These are phyloP conservation scores for Entomyzon cyanotis DNA, from an alignment of 2,113 vertebrate species.

Conservation along the genomic window DNA sequence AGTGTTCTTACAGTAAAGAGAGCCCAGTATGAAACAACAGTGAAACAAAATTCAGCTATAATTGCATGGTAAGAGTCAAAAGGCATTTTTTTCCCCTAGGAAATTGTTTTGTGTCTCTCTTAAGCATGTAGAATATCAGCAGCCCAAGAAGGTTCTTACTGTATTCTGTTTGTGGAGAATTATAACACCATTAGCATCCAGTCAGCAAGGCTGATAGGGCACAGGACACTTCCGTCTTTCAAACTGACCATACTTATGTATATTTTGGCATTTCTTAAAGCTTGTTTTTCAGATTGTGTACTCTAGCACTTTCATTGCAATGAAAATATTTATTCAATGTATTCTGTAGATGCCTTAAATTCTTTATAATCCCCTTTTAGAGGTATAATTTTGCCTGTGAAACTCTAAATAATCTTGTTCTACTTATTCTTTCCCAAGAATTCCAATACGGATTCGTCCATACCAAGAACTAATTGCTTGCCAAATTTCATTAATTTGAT, in stretches of 20 bases:
- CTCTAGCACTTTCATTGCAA: background rate
- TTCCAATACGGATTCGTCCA: background rate
- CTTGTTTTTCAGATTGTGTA: background rate
- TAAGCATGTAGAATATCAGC: background rate
- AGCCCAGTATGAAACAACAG: background rate
- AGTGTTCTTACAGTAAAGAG: background rate
- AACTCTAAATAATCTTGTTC: background rate
- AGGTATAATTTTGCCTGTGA: background rate
- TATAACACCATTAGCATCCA: background rate
- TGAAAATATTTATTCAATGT: slow-evolving; percentile 31
- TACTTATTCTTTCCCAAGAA: background rate
- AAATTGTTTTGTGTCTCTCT: background rate
- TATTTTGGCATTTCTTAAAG: background rate
- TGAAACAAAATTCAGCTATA: background rate
- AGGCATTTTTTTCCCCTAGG: background rate
- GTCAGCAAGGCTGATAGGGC: background rate
- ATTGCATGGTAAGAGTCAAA: background rate
- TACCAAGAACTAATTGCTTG: background rate
- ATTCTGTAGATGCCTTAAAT: background rate
- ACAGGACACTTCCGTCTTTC: background rate
- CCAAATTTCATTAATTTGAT: slow-evolving; percentile 42
- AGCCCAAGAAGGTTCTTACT: background rate
- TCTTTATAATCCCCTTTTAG: background rate
- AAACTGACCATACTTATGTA: background rate
- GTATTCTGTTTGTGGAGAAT: background rate